Conservation (phyloP, 2,888 invertebrate species). For the Amphipoea oculea region DNA sequence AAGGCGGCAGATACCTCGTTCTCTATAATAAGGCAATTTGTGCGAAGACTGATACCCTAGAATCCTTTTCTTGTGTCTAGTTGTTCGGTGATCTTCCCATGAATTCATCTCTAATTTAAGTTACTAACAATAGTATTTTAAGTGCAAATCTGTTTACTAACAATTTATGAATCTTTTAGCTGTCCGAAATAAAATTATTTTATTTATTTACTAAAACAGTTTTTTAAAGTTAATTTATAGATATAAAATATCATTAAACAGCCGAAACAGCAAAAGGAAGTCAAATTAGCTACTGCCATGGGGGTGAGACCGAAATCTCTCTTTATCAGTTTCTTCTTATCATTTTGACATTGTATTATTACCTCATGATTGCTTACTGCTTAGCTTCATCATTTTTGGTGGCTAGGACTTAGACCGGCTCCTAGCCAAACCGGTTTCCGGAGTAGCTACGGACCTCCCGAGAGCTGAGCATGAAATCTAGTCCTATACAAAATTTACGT, state of each 20-base stretch:
- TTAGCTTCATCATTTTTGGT: conserved; percentile 51
- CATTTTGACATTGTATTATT: conserved; percentile 46
- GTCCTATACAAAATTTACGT: not conserved
- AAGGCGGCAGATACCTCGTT: not conserved
- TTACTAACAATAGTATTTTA: no score
- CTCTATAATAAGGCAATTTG: not conserved
- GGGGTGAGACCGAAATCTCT: conserved; percentile 51
- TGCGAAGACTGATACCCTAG: not conserved
- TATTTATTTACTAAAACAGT: no score
- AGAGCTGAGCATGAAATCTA: not conserved
- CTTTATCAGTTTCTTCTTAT: conserved; percentile 55
- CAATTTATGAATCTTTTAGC: no score
- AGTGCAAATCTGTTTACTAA: no score
- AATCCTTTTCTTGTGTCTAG: not conserved
- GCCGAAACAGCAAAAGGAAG: conserved; percentile 38
- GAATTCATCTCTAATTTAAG: no score
- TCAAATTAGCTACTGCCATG: conserved; percentile 52
- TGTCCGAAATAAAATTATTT: no score
- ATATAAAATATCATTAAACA: not conserved
- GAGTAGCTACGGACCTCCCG: conserved; percentile 58
- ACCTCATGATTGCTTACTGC: conserved; percentile 52
- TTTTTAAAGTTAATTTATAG: no score
- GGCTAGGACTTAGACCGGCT: conserved; percentile 56
- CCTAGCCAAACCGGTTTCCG: conserved; percentile 57
- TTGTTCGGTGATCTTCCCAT: not conserved